Evolutionary conservation across 35 echinoderm and acorn worm genomes (phyloP).

Genomic region (Apostichopus californicus): DNA sequence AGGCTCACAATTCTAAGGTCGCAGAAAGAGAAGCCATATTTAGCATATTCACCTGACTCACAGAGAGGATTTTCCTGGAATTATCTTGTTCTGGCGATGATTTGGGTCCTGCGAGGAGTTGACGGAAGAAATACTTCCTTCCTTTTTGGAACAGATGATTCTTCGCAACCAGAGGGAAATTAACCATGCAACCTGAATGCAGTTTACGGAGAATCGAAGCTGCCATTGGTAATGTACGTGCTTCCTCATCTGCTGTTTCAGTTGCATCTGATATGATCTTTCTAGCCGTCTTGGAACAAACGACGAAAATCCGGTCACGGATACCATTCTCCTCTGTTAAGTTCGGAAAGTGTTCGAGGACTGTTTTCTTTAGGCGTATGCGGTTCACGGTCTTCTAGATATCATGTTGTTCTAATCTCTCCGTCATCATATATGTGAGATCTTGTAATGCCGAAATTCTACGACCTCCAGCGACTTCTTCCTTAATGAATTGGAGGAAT

Average conservation of each 20-base stretch:
- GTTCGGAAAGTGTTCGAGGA: background rate
- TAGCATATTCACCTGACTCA: conserved; percentile 20
- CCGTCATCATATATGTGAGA: conserved; percentile 25
- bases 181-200: conserved; percentile 1
- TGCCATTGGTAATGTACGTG: background rate
- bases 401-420: conserved; percentile 28
- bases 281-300: background rate
- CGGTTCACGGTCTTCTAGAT: conserved; percentile 45
- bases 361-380: conserved; percentile 38
- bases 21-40: conserved; percentile 41
- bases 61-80: conserved; percentile 36
- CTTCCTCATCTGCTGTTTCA: conserved; percentile 34
- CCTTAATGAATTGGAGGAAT: conserved; percentile 49
- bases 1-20: conserved; percentile 34
- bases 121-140: conserved; percentile 25
- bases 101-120: conserved; percentile 43
- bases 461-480: conserved; percentile 49
- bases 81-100: conserved; percentile 13
- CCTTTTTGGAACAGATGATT: conserved; percentile 29
- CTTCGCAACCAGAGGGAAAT: conserved; percentile 34
- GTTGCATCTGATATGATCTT: conserved; percentile 37
- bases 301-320: too few species aligned
- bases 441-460: conserved; percentile 44
- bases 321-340: too few species aligned
- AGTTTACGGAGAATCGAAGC: background rate